phyloP scores from a whole-genome alignment of 1,140 invertebrate species.

The Oryctes rhinoceros region DNA sequence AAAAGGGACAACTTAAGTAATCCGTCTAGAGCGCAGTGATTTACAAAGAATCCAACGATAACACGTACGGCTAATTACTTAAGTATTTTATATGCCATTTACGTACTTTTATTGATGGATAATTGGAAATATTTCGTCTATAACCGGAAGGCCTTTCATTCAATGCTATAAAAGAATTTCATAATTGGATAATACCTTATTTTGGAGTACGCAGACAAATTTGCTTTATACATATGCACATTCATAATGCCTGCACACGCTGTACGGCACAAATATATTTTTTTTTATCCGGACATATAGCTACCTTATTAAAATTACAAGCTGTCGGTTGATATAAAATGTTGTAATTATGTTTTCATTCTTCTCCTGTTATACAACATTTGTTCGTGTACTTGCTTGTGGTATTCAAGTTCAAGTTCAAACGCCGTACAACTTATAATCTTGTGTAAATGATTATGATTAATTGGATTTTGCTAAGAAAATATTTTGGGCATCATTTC shows the following conservation, averaged over 20 bases:
- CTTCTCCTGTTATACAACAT: neutral
- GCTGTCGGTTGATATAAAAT: neutral
- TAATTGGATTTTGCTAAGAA: neutral
- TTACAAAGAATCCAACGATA: conserved; percentile 38
- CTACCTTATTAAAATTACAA: conserved; percentile 27
- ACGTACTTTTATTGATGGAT: conserved; percentile 24
- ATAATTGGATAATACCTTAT: conserved; percentile 30
- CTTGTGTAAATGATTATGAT: neutral
- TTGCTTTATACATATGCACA: neutral
- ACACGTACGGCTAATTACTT: conserved; percentile 31
- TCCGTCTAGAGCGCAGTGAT: conserved; percentile 10
- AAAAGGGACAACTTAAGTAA: conserved; percentile 37
- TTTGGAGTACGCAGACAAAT: conserved; percentile 8
- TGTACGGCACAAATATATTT: neutral
- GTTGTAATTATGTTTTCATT: conserved; percentile 5
- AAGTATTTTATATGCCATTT: conserved; percentile 31
- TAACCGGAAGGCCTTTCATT: conserved; percentile 26
- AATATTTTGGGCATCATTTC: too few species aligned
- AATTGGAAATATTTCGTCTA: conserved; percentile 29
- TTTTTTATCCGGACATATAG: neutral
- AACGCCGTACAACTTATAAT: neutral
- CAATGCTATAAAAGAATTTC: conserved; percentile 11
- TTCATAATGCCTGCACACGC: neutral
- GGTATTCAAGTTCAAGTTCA: neutral
- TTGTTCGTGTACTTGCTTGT: neutral